Percentiles rank a stretch among this genome's conserved stretches.
phyloP scores from a whole-genome alignment of 2,888 invertebrate genomes.

The Pediacus dermestoides region DNA sequence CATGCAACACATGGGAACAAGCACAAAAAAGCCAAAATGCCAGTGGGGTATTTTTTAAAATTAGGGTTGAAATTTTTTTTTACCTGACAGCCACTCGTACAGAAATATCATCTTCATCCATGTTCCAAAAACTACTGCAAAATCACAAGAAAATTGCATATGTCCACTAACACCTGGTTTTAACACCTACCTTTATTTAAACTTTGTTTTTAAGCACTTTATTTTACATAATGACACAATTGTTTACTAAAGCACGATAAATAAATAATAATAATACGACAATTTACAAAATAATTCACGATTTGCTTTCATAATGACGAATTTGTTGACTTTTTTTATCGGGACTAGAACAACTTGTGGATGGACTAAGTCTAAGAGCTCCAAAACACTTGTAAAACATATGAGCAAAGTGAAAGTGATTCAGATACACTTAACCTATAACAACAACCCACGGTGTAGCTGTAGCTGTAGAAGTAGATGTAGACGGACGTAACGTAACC shows the following conservation, averaged over 20 bases:
- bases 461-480: no score
- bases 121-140: slow-evolving; percentile 37
- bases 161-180: slow-evolving; percentile 31
- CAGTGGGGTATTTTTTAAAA: slow-evolving; percentile 9
- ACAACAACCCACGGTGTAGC: slow-evolving; percentile 27
- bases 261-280: no score
- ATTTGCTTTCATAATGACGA: no score
- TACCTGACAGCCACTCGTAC: slow-evolving; percentile 70
- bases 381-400: no score
- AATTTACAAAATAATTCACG: no score
- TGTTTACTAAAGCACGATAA: slow-evolving; percentile 23
- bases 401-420: no score
- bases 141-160: slow-evolving; percentile 29
- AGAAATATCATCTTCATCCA: slow-evolving; percentile 64
- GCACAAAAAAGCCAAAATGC: slow-evolving; percentile 9
- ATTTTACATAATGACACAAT: slow-evolving; percentile 31
- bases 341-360: no score
- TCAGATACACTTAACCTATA: slow-evolving; percentile 31
- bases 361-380: no score
- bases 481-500: no score
- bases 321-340: no score
- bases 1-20: slow-evolving; percentile 19
- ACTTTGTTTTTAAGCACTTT: slow-evolving; percentile 29
- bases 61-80: slow-evolving; percentile 25
- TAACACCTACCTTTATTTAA: slow-evolving; percentile 40